These are phyloP conservation scores for Noctua fimbriata DNA, from an alignment of 2,888 invertebrate genomes.

Conservation along the genomic window DNA sequence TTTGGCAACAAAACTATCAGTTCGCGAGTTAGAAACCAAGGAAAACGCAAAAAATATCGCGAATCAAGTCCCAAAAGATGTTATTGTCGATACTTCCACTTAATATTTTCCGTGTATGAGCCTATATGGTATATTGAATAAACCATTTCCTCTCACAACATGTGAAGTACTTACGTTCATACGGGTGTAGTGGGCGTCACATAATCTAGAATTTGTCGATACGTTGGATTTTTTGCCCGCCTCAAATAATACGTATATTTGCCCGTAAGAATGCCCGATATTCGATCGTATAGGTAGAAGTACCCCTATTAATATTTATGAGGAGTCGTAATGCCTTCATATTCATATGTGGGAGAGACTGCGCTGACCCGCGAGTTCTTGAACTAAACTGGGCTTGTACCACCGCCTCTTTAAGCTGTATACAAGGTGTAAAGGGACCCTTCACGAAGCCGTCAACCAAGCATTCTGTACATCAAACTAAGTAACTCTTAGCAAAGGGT, in stretches of 20 bases:
- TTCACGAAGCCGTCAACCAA: too few species aligned
- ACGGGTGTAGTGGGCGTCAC: slow-evolving; percentile 22
- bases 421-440: background rate
- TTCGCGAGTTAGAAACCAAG: background rate
- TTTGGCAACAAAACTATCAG: background rate
- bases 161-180: slow-evolving; percentile 25
- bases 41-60: background rate
- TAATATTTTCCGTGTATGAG: slow-evolving; percentile 43
- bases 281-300: slow-evolving; percentile 25
- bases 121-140: slow-evolving; percentile 44
- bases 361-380: background rate
- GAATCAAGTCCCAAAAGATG: slow-evolving; percentile 1
- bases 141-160: slow-evolving; percentile 42
- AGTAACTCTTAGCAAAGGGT: too few species aligned
- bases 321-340: slow-evolving; percentile 41
- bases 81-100: slow-evolving; percentile 37
- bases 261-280: slow-evolving; percentile 45
- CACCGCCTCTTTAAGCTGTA: background rate
- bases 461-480: too few species aligned
- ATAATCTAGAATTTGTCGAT: slow-evolving; percentile 45
- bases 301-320: slow-evolving; percentile 58
- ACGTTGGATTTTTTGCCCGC: slow-evolving; percentile 36
- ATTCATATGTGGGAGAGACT: slow-evolving; percentile 24
- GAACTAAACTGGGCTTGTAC: slow-evolving; percentile 15
- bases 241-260: slow-evolving; percentile 33